Percentiles rank a stretch among this genome's conserved stretches.
Conservation (phyloP, 2,113 vertebrate genomes). For the Blennius ocellaris region DNA sequence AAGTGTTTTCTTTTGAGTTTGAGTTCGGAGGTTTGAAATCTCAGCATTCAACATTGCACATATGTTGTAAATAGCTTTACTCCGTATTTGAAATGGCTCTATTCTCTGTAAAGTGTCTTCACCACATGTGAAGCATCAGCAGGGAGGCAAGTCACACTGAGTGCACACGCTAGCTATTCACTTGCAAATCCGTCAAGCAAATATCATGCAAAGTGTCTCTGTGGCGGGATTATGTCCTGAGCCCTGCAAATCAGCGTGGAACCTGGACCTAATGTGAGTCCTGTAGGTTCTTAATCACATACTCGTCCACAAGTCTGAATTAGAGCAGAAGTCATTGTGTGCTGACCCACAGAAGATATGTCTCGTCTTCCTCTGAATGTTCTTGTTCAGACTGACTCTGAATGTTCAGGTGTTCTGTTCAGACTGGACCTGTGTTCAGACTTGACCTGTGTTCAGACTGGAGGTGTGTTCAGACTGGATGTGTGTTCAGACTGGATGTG, state of each 20-base stretch:
- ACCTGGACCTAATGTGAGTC: not conserved
- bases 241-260: constrained; percentile 5
- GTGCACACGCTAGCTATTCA: constrained; percentile 47
- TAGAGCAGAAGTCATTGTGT: not conserved
- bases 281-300: constrained; percentile 5
- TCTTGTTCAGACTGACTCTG: too few relatives aligned
- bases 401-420: too few relatives aligned
- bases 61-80: not conserved
- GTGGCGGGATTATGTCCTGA: constrained; percentile 29
- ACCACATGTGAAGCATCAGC: constrained; percentile 13
- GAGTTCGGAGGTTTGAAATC: constrained; percentile 47
- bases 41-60: constrained; percentile 74
- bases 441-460: too few relatives aligned
- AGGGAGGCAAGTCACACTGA: constrained; percentile 7
- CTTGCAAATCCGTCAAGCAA: constrained; percentile 66
- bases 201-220: constrained; percentile 69
- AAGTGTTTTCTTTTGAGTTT: not conserved
- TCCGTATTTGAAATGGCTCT: not conserved
- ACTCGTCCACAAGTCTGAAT: too few relatives aligned
- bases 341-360: not conserved
- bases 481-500: too few relatives aligned
- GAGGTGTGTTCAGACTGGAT: too few relatives aligned
- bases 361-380: too few relatives aligned
- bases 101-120: constrained; percentile 14
- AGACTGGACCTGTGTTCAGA: too few relatives aligned